Evolutionary conservation across 2,797 vertebrate species (phyloP), one percentile per base, ranked within the genome.

Genomic region (Pachyuromys duprasi): DNA sequence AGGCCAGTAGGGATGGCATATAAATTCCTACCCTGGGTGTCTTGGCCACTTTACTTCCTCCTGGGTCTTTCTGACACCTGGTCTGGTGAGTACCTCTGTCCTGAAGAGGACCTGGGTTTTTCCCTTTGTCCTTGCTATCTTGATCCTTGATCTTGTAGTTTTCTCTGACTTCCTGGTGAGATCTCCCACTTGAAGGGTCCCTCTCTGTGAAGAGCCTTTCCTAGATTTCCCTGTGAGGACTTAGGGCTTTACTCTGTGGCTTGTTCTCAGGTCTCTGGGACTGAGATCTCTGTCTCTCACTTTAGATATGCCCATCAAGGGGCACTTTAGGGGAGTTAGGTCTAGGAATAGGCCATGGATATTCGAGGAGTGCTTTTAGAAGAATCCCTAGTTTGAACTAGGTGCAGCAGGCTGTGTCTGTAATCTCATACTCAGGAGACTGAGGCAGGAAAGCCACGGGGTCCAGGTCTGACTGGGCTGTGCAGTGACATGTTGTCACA

Each of bases 1-100:
- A 36, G 57, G 75, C 70, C 79, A 53, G 72, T 12, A 67, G 42
- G 53, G 26, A 15, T 65, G 31, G 62, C 67, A 8, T 95, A 93
- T 97, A 96, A 96, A 94, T 57, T 57, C 39, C 24, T 20, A 5
- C 45, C 8, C 63, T 20, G 60, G 49, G 67, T 45, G 8, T 67
- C 80, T 36, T 87, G 86, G 83, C 39, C 1, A 8, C 70, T 78
- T 15, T 14, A 28, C 39, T 49, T 70, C 82, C 75, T 87, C n/a
- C 55, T 3, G 70, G 14, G 53, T 65, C 28, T 74, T 65, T 84
- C 45, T 83, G 67, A 72, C 7, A 2, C 18, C 62, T 4, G n/a
- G 57, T 57, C 75, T 42, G 88, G 96, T 97, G 90, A 97, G 96
- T 93, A 26, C 15, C 31, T 94, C 69, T n/a, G 53, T 86, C 13